phyloP scores from a whole-genome alignment of 2,797 vertebrate genomes.

The Centropyge bicolor region DNA sequence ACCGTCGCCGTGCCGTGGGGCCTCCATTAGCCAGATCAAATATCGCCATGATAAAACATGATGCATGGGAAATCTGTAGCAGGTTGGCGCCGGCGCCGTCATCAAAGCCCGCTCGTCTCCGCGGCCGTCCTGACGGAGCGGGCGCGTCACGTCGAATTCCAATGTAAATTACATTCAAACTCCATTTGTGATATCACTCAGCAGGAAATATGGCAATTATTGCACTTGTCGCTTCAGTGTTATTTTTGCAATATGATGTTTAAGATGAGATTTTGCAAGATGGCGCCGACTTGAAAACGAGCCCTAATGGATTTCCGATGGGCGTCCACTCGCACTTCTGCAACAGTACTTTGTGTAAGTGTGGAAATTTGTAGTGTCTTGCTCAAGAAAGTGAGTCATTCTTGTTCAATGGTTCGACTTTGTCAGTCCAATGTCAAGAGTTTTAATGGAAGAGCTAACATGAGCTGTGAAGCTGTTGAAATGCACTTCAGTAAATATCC shows the following conservation, averaged over 20 bases:
- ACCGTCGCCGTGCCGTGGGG: neutral
- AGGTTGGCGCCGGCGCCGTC: constrained; percentile 20
- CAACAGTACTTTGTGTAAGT: too few species aligned
- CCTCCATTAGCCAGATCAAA: constrained; percentile 62
- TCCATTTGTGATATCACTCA: constrained; percentile 27
- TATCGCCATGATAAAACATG: constrained; percentile 43
- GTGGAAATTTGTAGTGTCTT: neutral
- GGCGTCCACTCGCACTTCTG: too few species aligned
- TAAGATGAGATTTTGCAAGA: neutral
- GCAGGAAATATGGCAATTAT: constrained; percentile 17
- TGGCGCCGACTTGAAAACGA: neutral
- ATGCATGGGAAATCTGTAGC: constrained; percentile 49
- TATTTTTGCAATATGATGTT: constrained; percentile 6
- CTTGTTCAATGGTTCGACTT: neutral
- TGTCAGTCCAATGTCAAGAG: neutral
- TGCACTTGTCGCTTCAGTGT: neutral
- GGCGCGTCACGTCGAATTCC: constrained; percentile 26
- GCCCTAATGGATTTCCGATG: neutral
- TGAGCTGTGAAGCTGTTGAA: neutral
- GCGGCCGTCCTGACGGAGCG: constrained; percentile 20
- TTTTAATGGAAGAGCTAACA: constrained; percentile 4
- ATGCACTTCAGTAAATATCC: constrained; percentile 12
- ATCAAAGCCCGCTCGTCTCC: constrained; percentile 30
- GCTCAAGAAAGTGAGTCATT: neutral
- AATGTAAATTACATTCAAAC: constrained; percentile 33